phyloP scores from a whole-genome alignment of 1,140 invertebrate species.

The Zophobas morio region DNA sequence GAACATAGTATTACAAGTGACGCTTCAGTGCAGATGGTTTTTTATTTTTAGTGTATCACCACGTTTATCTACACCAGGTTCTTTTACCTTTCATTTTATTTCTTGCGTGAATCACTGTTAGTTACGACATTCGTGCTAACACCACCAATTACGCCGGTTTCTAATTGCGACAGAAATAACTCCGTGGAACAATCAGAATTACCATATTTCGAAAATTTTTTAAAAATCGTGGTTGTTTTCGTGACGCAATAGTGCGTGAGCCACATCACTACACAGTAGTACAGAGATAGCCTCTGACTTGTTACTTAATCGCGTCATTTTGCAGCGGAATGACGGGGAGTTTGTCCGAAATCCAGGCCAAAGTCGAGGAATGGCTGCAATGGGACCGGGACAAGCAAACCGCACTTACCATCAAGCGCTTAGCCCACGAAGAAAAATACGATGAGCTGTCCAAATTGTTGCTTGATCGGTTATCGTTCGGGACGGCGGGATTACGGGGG shows the following conservation, averaged over 20 bases:
- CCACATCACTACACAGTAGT: constrained; percentile 16
- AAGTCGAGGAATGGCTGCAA: constrained; percentile 75
- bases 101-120: constrained; percentile 19
- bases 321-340: constrained; percentile 50
- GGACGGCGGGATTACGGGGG: constrained; percentile 89
- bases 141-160: constrained; percentile 4
- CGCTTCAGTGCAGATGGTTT: constrained; percentile 40
- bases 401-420: constrained; percentile 69
- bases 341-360: constrained; percentile 69
- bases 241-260: constrained; percentile 28
- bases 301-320: not conserved
- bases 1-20: constrained; percentile 29
- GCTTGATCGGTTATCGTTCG: constrained; percentile 75
- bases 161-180: not conserved
- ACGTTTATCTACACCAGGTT: constrained; percentile 9
- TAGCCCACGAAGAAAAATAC: constrained; percentile 70
- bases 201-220: too few species aligned
- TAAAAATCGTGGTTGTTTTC: not conserved
- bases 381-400: constrained; percentile 73
- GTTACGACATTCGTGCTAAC: not conserved
- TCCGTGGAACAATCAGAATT: too few species aligned
- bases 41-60: constrained; percentile 35
- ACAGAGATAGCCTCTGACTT: constrained; percentile 13
- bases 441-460: constrained; percentile 73
- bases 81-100: constrained; percentile 31